Conservation (phyloP, 2,113 vertebrate genomes). For the Aythya baeri region DNA sequence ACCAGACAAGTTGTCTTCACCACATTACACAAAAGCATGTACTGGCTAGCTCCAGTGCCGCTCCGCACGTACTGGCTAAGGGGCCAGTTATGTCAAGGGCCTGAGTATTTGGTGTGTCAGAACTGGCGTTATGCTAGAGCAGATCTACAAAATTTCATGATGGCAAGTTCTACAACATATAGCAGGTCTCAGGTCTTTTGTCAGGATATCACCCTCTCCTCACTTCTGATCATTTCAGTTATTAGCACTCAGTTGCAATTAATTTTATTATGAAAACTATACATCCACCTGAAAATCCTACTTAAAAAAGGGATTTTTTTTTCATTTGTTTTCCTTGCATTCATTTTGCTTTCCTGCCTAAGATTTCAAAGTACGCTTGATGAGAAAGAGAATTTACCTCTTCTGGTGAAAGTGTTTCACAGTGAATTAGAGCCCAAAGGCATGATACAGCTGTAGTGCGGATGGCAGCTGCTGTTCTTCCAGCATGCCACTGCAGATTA, state of each 20-base stretch:
- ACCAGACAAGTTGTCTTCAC: background rate
- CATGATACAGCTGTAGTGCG: conserved; percentile 90
- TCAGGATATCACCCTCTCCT: fast-evolving
- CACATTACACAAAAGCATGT: fast-evolving
- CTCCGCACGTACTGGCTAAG: background rate
- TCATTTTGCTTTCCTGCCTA: background rate
- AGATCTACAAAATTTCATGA: background rate
- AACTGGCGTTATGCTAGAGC: background rate
- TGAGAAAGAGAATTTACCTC: conserved; percentile 79
- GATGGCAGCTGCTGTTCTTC: conserved; percentile 88
- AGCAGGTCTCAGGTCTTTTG: background rate
- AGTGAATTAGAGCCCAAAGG: conserved; percentile 87
- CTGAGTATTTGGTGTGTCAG: background rate
- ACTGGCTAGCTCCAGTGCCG: background rate
- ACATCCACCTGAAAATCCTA: background rate
- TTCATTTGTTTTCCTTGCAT: fast-evolving
- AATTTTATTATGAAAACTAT: background rate
- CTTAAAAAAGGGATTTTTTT: fast-evolving
- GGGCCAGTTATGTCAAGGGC: fast-evolving
- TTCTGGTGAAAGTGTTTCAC: conserved; percentile 72
- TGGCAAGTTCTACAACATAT: background rate
- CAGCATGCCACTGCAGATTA: conserved; percentile 93
- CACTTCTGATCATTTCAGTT: background rate
- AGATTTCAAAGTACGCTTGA: background rate
- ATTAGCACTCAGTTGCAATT: background rate